Evolutionary conservation across 92 coral and sea anemone genomes (phyloP).

Genomic region (Paramuricea clavata): DNA sequence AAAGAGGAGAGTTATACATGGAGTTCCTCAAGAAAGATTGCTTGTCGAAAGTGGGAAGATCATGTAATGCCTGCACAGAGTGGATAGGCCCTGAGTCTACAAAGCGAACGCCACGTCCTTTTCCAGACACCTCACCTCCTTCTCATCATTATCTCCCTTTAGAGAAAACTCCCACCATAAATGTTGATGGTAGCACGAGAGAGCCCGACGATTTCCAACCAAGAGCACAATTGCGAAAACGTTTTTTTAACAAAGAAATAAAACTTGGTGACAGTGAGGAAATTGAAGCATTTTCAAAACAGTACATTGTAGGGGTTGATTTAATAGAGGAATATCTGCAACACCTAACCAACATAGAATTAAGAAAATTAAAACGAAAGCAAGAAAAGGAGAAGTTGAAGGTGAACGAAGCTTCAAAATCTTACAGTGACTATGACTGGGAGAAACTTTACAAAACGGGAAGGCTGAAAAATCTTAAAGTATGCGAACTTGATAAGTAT

Average conservation of each 20-base stretch:
- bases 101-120: conserved; percentile 41
- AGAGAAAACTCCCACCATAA: conserved; percentile 13
- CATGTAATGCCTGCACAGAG: conserved; percentile 49
- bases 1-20: conserved; percentile 57
- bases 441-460: too few species aligned
- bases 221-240: conserved; percentile 31
- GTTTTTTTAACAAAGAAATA: conserved; percentile 16
- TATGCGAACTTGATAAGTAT: too few species aligned
- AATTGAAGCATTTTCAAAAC: conserved; percentile 26
- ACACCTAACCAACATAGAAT: background rate
- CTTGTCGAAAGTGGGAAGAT: conserved; percentile 19
- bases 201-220: conserved; percentile 39
- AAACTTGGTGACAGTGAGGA: conserved; percentile 23
- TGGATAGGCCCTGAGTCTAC: background rate
- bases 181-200: conserved; percentile 27
- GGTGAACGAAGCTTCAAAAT: too few species aligned
- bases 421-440: too few species aligned
- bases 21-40: conserved; percentile 57
- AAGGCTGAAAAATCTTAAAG: too few species aligned
- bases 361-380: too few species aligned
- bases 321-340: background rate
- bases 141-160: conserved; percentile 25
- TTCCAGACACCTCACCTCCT: conserved; percentile 41
- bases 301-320: conserved; percentile 31
- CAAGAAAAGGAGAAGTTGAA: too few species aligned